Evolutionary conservation across 2,113 vertebrate species (phyloP).

Genomic region (Ursus arctos): DNA sequence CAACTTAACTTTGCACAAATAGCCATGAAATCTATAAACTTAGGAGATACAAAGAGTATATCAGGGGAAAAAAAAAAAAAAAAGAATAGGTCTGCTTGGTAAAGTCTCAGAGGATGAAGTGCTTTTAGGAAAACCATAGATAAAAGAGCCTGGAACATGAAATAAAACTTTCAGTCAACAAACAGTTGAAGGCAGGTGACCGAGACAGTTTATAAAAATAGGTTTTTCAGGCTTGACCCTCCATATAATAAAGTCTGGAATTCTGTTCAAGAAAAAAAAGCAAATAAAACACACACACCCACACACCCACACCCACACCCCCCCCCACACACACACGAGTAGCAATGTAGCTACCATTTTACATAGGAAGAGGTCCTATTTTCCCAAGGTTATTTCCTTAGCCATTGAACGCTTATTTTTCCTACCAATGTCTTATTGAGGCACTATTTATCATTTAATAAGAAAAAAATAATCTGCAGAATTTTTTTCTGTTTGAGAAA

Average conservation of each 20-base stretch:
- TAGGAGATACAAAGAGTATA: conserved; percentile 80
- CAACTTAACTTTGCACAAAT: conserved; percentile 85
- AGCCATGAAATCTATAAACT: conserved; percentile 88
- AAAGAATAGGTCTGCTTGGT: conserved; percentile 80
- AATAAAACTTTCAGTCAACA: conserved; percentile 82
- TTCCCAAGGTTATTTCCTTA: conserved; percentile 7
- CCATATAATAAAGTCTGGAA: conserved; percentile 48
- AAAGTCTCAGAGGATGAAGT: conserved; percentile 79
- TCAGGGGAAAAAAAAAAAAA: conserved; percentile 29
- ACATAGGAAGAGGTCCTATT: background rate
- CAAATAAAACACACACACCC: background rate
- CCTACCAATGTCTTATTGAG: background rate
- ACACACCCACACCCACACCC: too few species aligned
- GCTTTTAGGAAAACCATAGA: conserved; percentile 75
- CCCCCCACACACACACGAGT: background rate
- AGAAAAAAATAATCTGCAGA: background rate
- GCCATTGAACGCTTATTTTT: background rate
- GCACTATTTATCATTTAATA: conserved; percentile 22
- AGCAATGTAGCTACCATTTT: conserved; percentile 58
- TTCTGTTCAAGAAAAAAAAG: conserved; percentile 58
- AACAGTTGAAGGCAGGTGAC: conserved; percentile 67
- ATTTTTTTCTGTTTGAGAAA: background rate
- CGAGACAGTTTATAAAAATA: conserved; percentile 66
- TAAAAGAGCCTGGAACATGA: conserved; percentile 79
- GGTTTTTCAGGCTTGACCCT: conserved; percentile 51